Conservation (phyloP, 2,113 vertebrate species). For the Eubucco bourcierii region DNA sequence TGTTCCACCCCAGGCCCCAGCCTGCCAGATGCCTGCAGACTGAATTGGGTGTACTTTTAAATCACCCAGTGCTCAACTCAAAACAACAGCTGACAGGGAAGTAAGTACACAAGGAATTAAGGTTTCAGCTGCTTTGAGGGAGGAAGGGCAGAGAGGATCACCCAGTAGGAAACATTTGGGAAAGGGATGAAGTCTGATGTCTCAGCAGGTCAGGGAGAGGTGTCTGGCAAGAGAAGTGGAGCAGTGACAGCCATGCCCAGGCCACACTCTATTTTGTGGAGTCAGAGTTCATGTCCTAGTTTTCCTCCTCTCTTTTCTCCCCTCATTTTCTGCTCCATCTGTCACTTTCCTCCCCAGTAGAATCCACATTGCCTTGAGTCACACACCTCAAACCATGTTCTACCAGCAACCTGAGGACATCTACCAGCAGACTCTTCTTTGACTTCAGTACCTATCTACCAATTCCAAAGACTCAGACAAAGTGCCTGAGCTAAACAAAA, state of each 20-base stretch:
- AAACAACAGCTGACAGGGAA: constrained; percentile 9
- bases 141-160: neutral
- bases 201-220: neutral
- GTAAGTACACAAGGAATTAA: neutral
- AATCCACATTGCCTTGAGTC: neutral
- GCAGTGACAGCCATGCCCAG: rapidly evolving
- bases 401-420: neutral
- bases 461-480: neutral
- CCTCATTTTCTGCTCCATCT: neutral
- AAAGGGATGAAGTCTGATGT: neutral
- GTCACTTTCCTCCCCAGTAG: neutral
- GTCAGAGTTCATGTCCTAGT: neutral
- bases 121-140: neutral
- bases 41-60: neutral
- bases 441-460: neutral
- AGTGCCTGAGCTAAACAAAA: neutral
- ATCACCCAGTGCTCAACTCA: neutral
- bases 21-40: neutral
- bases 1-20: neutral
- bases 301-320: neutral
- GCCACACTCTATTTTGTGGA: neutral
- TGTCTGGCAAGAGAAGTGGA: neutral
- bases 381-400: neutral
- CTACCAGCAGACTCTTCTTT: neutral
- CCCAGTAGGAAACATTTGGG: rapidly evolving